Base-by-base conservation (phyloP, 2,113 vertebrate species). In the Siniperca knerii region DNA sequence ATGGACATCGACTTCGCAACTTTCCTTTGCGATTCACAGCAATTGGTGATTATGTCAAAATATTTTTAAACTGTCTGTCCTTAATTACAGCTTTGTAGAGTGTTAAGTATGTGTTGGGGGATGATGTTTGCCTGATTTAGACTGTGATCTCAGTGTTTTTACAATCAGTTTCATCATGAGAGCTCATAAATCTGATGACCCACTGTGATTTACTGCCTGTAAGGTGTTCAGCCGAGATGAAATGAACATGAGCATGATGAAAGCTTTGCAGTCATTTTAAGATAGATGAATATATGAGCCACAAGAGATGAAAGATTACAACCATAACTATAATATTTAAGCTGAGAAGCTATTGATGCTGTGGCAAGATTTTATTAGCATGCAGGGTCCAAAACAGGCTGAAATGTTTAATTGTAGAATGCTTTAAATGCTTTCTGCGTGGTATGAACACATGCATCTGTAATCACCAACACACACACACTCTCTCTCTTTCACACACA, bases 41-140 rank as follows among this genome's bases (percentile, higher is more conserved):
- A 73, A 29, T 11, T 71, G 93, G 93, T 94, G 69, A 55, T 66
- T 65, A 40, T 21, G 23, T 55, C 7, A 33, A 29, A 62, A 50
- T 62, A 0, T 52, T 33, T 71, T 20, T 2, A 15, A 44, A 15
- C 1, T 50, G 4, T n/a, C 40, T 29, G 23, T 65, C 61, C 3
- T 40, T 57, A 69, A 46, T 57, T 48, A 2, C 33, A 82, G 16
- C 9, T 46, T 42, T 58, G 20, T 6, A 44, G 23, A 50, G 57
- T 40, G 20, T 75, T 16, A 65, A 40, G 13, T 33, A 16, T 75
- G 16, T n/a, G 18, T 61, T 62, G 0, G 23, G 11, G 29, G 15
- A 16, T 72, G 16, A 23, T 64, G 5, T 75, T 70, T 60, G 23
- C 37, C 25, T 73, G 48, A 81, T 85, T 73, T 6, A 69, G 25